phyloP scores from a whole-genome alignment of 1,140 invertebrate genomes.

The Drosophila nebulosa region DNA sequence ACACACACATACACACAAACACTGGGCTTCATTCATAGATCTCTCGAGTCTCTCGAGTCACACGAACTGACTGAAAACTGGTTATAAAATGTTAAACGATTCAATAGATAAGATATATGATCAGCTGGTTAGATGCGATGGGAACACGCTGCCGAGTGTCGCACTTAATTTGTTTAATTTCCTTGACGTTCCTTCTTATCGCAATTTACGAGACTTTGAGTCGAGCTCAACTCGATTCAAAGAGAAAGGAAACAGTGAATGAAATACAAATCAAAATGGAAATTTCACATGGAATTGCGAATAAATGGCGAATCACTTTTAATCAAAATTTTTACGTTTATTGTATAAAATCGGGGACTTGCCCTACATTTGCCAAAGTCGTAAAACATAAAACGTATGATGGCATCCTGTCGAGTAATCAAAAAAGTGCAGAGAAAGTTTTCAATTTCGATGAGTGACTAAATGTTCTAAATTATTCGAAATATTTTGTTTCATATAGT shows the following conservation, averaged over 20 bases:
- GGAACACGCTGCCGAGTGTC: conserved; percentile 65
- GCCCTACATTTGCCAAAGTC: neutral
- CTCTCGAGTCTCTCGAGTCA: conserved; percentile 26
- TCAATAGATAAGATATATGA: conserved; percentile 70
- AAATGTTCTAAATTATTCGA: no score
- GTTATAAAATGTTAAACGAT: conserved; percentile 75
- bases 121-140: conserved; percentile 25
- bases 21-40: conserved; percentile 65
- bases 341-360: no score
- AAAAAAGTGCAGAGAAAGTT: no score
- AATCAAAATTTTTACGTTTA: no score
- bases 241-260: neutral
- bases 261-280: neutral
- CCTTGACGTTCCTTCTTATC: conserved; percentile 29
- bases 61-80: conserved; percentile 47
- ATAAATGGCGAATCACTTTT: neutral
- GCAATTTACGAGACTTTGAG: neutral
- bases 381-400: neutral
- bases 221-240: no score
- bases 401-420: no score
- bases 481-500: no score
- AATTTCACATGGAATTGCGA: neutral
- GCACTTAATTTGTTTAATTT: conserved; percentile 71
- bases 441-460: no score
- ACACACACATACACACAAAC: neutral